Evolutionary conservation across 1,140 invertebrate genomes (phyloP), one percentile per base, ranked within the genome.

Genomic region (Trinorchestia longiramus): DNA sequence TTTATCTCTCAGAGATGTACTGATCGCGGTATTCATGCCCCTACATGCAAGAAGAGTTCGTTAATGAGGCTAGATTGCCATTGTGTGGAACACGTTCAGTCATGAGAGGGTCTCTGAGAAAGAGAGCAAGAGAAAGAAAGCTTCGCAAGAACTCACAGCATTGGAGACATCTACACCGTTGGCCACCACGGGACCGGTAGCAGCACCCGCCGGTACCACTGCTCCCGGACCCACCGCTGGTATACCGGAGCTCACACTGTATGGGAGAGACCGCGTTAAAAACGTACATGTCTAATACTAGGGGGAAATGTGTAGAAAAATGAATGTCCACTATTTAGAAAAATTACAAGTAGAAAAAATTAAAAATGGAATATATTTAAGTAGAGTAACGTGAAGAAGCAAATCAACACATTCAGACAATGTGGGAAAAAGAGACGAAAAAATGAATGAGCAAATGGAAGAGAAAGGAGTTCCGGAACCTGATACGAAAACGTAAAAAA

Each of bases 171-270:
- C 92, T 45, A 94, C 92, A 43, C 92, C 92, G 92, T 94, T 94
- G 92, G 92, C 92, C 41, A 94, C 92, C 41, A 94, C 92, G 43
- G 92, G 1, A 45, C 92, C 92, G 36, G 92, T 94, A 40, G 40
- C 92, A 40, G 88, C 88, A 42, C 88, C 88, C 41, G 88, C 88
- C 41, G 92, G 92, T 17, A 94, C 92, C 43, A 94, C 92, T 43
- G 92, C 92, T 94, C 92, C 92, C 43, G 92, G 92, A 40, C 92
- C 92, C 43, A 94, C 92, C 6, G 43, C 44, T 28, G 92, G 92
- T 44, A 94, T 47, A 94, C 92, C 92, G 92, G 92, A 94, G 92
- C 92, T 94, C 92, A 94, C 92, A 94, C 92, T 94, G 92, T 45
- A 90, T 45, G 44, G 43, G 92, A 43, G 41, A 91, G 8, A 43